Evolutionary conservation across 2,113 vertebrate genomes (phyloP).

Genomic region (Corythoichthys intestinalis): DNA sequence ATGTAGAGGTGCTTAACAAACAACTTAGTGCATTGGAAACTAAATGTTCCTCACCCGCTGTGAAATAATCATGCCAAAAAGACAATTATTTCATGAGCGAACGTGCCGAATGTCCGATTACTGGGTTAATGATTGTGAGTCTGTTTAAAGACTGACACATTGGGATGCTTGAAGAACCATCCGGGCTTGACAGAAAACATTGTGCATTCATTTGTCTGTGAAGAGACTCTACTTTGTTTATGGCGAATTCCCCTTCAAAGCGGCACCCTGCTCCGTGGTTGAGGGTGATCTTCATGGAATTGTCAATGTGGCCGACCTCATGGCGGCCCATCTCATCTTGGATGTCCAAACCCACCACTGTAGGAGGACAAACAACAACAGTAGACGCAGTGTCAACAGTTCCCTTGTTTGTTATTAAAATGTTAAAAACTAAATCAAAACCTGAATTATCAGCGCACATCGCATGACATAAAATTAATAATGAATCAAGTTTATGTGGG

Average conservation of each 20-base stretch:
- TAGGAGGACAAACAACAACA: neutral
- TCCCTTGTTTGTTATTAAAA: neutral
- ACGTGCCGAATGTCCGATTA: constrained; percentile 30
- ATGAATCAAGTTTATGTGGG: neutral
- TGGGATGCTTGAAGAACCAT: constrained; percentile 16
- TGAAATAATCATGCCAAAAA: constrained; percentile 8
- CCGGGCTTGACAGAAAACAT: neutral
- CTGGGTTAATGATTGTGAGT: constrained; percentile 57
- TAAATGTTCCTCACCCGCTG: constrained; percentile 17
- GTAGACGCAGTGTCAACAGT: neutral
- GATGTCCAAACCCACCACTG: constrained; percentile 97
- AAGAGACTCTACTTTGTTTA: constrained; percentile 85
- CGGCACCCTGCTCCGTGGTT: constrained; percentile 88
- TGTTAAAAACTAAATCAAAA: neutral
- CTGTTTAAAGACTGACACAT: constrained; percentile 52
- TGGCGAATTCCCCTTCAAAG: constrained; percentile 93
- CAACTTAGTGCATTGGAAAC: constrained; percentile 18
- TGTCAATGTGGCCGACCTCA: constrained; percentile 96
- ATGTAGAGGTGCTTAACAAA: constrained; percentile 23
- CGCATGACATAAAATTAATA: too few relatives aligned
- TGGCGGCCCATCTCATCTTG: constrained; percentile 99
- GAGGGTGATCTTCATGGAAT: constrained; percentile 93
- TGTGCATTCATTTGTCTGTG: neutral
- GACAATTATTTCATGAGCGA: constrained; percentile 13
- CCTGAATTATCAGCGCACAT: too few relatives aligned